A percentile compares a stretch with the other conserved stretches of the same genome.
Evolutionary conservation across 2,113 vertebrate species (phyloP).

Genomic region (Mystacornis crossleyi): DNA sequence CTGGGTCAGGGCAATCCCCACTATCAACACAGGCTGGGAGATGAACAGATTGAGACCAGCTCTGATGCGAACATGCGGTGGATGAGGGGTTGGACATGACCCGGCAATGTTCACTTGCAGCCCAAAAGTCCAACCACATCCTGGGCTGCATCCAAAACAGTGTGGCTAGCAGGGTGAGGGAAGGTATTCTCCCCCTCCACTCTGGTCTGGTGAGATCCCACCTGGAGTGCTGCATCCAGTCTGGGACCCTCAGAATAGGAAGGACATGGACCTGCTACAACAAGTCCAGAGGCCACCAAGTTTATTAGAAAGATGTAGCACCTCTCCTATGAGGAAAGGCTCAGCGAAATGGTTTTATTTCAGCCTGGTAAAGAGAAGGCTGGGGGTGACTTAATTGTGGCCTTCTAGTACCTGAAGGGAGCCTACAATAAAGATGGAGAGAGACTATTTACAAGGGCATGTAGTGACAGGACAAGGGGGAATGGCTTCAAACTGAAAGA

Average conservation of each 20-base stretch:
- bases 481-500: background rate
- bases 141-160: background rate
- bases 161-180: rapidly evolving
- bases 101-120: background rate
- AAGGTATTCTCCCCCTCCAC: background rate
- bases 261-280: background rate
- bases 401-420: background rate
- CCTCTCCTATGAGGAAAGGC: background rate
- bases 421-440: background rate
- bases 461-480: too few species aligned
- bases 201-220: background rate
- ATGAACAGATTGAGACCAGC: background rate
- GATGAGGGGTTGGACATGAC: background rate
- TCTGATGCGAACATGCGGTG: background rate
- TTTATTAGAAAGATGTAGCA: background rate
- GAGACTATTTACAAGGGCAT: background rate
- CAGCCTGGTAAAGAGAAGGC: background rate
- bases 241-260: background rate
- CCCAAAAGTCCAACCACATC: background rate
- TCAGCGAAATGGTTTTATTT: background rate
- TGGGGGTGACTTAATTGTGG: background rate
- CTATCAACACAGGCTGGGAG: background rate
- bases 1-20: background rate
- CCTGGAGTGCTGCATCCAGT: too few species aligned
- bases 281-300: background rate